Percentiles rank a stretch among this genome's conserved stretches.
phyloP scores from a whole-genome alignment of 2,113 vertebrate genomes.

The Notiomystis cincta region DNA sequence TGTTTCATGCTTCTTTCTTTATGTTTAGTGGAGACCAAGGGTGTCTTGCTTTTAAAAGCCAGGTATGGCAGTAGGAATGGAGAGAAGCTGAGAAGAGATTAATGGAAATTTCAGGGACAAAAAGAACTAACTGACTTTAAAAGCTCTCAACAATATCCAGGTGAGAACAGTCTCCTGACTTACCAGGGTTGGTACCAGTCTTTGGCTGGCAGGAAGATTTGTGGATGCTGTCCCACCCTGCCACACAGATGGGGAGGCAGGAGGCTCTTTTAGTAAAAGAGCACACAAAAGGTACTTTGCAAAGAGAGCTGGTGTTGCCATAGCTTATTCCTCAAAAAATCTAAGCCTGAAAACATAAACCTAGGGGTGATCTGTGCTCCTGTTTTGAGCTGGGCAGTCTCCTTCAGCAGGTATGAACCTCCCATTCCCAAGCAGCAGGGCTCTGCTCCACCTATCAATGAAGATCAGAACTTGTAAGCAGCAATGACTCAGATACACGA shows the following conservation, averaged over 20 bases:
- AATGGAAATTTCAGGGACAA: neutral
- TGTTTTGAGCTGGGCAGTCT: neutral
- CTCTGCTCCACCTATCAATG: neutral
- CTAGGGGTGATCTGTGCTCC: neutral
- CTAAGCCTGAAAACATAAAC: neutral
- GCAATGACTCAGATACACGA: accelerated
- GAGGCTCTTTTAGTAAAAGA: neutral
- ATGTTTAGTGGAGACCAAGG: neutral
- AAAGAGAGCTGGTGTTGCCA: neutral
- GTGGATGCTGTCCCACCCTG: neutral
- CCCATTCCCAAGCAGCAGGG: neutral
- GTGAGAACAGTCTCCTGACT: neutral
- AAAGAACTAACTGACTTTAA: neutral
- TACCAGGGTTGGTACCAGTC: neutral
- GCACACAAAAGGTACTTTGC: neutral
- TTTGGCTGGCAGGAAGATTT: neutral
- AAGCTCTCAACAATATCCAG: neutral
- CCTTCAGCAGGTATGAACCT: accelerated
- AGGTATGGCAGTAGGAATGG: conserved; percentile 8
- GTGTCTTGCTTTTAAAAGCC: conserved; percentile 36
- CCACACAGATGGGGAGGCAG: neutral
- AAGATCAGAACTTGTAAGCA: neutral
- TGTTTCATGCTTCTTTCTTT: conserved; percentile 22
- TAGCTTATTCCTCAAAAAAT: neutral
- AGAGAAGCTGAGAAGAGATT: neutral